phyloP scores from a whole-genome alignment of 2,888 invertebrate species.

The Entomobrya multifasciata region DNA sequence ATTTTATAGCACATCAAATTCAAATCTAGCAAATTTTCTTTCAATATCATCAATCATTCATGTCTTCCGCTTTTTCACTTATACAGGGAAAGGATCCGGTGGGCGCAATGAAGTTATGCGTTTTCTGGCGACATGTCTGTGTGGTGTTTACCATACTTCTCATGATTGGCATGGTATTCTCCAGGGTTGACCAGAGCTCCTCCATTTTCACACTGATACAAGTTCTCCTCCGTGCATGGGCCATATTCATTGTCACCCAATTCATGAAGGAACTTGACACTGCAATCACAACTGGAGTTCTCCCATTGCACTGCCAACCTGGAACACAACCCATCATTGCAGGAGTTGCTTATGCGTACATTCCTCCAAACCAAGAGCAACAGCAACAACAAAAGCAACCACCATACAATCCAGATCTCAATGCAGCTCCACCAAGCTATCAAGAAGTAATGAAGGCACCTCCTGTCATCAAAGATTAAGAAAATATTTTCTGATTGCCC shows the following conservation, averaged over 20 bases:
- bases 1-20: too few relatives aligned
- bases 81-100: constrained; percentile 75
- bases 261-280: constrained; percentile 64
- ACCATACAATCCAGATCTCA: constrained; percentile 46
- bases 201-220: constrained; percentile 55
- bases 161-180: constrained; percentile 56
- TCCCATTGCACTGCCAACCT: constrained; percentile 56
- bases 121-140: constrained; percentile 71
- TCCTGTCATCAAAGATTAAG: constrained; percentile 39
- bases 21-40: neutral
- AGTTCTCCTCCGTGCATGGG: constrained; percentile 54
- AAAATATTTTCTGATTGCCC: too few relatives aligned
- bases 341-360: constrained; percentile 63
- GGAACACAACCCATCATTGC: constrained; percentile 56
- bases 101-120: constrained; percentile 63
- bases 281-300: constrained; percentile 52
- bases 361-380: constrained; percentile 55
- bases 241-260: constrained; percentile 68
- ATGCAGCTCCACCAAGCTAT: constrained; percentile 64
- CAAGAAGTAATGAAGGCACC: constrained; percentile 63
- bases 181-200: constrained; percentile 5
- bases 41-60: neutral
- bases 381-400: constrained; percentile 39
- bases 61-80: too few relatives aligned
- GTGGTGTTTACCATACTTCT: constrained; percentile 69